Evolutionary conservation across 2,113 vertebrate genomes (phyloP).

Genomic region (Pteronura brasiliensis): DNA sequence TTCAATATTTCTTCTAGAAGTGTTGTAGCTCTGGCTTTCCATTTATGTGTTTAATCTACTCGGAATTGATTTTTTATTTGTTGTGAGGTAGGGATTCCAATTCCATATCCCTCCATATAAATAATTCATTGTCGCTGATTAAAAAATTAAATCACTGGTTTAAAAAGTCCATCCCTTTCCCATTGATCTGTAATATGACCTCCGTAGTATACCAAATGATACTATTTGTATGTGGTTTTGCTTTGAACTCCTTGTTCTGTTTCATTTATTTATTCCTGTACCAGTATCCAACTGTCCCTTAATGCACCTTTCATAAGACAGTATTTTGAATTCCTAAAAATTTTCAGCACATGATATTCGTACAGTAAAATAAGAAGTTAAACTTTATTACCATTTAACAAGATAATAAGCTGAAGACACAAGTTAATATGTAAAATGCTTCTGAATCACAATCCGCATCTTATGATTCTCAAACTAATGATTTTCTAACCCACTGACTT

Average conservation of each 20-base stretch:
- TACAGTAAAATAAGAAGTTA: conserved; percentile 38
- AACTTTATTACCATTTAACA: conserved; percentile 36
- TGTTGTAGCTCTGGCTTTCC: neutral
- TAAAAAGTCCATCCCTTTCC: neutral
- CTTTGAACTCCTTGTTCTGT: neutral
- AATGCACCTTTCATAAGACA: neutral
- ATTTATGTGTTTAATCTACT: neutral
- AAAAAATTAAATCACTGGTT: neutral
- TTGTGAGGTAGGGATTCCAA: neutral
- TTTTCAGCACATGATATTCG: neutral
- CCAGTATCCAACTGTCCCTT: neutral
- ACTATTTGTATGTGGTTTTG: neutral
- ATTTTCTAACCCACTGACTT: conserved; percentile 41
- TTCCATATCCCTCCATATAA: neutral
- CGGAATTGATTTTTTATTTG: neutral
- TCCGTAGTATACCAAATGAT: neutral
- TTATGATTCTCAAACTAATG: neutral
- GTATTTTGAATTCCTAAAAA: conserved; percentile 22
- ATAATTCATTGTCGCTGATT: neutral
- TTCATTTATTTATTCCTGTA: neutral
- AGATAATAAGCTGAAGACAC: conserved; percentile 36
- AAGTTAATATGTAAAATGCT: conserved; percentile 31
- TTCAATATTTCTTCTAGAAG: neutral
- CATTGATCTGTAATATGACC: neutral
- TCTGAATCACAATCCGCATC: neutral